Percentiles rank a stretch among this genome's conserved stretches.
Conservation (phyloP, 2,113 vertebrate genomes). For the Arothron firmamentum region DNA sequence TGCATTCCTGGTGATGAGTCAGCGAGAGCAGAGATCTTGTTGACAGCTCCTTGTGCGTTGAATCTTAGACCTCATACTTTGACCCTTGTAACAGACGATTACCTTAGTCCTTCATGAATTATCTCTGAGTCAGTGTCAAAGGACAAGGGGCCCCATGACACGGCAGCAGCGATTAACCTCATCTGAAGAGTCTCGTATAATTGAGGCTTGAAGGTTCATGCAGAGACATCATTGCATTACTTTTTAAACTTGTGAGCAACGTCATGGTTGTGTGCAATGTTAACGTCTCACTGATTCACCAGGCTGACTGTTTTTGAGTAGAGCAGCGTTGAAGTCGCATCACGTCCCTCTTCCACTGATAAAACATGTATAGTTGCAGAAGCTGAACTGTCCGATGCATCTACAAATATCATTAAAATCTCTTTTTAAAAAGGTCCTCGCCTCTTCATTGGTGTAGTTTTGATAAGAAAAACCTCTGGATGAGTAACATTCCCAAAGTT, state of each 20-base stretch:
- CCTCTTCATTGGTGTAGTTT: no score
- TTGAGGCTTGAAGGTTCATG: constrained; percentile 27
- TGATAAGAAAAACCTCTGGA: no score
- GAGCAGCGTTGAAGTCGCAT: no score
- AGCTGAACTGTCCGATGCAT: no score
- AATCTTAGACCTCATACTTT: constrained; percentile 31
- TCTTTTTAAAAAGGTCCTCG: no score
- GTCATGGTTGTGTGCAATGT: background rate
- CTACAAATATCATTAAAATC: no score
- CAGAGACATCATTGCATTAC: constrained; percentile 8
- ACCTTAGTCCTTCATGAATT: constrained; percentile 32
- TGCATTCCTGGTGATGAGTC: background rate
- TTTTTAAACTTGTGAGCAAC: constrained; percentile 23
- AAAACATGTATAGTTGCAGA: no score
- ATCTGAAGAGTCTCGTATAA: constrained; percentile 21
- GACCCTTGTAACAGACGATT: constrained; percentile 30
- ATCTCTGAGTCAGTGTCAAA: constrained; percentile 31
- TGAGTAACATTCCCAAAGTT: no score
- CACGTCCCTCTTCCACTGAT: no score
- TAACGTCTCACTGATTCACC: background rate
- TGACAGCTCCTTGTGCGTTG: background rate
- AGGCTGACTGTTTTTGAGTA: background rate
- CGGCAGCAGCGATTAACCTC: constrained; percentile 46
- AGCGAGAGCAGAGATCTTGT: no score
- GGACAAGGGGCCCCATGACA: constrained; percentile 40